These are phyloP conservation scores for Myopa tessellatipennis DNA, from an alignment of 2,888 invertebrate genomes.

Conservation along the genomic window DNA sequence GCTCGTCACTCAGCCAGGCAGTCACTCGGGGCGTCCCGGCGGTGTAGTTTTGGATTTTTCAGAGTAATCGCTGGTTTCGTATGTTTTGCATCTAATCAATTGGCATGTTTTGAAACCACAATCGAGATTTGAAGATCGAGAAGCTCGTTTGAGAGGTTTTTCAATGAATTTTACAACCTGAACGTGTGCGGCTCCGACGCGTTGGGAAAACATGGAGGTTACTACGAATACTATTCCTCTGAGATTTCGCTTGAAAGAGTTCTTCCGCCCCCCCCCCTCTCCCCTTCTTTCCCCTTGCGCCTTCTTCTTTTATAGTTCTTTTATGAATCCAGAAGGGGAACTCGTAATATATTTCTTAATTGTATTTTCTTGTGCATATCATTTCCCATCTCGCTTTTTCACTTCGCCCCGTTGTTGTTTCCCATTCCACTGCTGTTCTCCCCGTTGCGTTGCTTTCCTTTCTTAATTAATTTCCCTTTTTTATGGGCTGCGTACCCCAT, in stretches of 20 bases:
- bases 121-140: background rate
- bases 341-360: too few relatives aligned
- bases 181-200: too few relatives aligned
- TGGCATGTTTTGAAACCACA: background rate
- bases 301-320: background rate
- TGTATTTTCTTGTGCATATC: background rate
- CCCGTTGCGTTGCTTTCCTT: background rate
- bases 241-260: too few relatives aligned
- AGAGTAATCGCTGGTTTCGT: background rate
- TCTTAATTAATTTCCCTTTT: constrained; percentile 20
- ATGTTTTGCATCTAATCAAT: background rate
- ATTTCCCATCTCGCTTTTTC: background rate
- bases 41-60: background rate
- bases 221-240: too few relatives aligned
- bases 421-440: background rate
- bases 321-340: too few relatives aligned
- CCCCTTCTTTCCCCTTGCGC: background rate
- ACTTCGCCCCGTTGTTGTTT: constrained; percentile 11
- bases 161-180: too few relatives aligned
- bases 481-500: background rate
- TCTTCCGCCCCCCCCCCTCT: too few relatives aligned
- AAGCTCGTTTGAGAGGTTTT: too few relatives aligned
- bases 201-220: too few relatives aligned
- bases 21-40: background rate
- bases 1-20: background rate